Evolutionary conservation across 2,113 vertebrate genomes (phyloP).

Genomic region (Rhizomys pruinosus): DNA sequence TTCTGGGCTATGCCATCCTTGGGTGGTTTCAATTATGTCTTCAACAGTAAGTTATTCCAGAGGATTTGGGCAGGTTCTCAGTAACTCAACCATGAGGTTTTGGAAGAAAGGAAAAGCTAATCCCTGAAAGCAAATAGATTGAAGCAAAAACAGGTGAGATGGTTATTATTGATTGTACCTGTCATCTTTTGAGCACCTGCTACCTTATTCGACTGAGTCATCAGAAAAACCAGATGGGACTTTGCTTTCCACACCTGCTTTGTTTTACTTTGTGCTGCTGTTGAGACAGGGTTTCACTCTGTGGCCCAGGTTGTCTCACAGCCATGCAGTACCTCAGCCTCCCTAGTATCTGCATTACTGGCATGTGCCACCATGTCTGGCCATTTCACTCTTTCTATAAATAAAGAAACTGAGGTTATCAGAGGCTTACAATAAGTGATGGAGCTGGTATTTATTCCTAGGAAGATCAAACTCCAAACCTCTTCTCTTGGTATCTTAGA

Average conservation of each 20-base stretch:
- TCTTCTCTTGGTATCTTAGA: neutral
- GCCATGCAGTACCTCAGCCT: neutral
- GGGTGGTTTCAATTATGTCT: slow-evolving; percentile 4
- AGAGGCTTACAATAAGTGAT: neutral
- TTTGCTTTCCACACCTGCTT: neutral
- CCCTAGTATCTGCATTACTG: neutral
- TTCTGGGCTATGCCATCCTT: neutral
- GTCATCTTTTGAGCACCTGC: neutral
- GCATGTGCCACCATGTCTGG: neutral
- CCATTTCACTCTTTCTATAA: neutral
- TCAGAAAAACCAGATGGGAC: neutral
- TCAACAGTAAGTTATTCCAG: neutral
- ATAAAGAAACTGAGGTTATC: slow-evolving; percentile 4
- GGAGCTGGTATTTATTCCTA: neutral
- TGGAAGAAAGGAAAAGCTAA: slow-evolving; percentile 1
- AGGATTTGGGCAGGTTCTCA: neutral
- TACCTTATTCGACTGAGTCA: neutral
- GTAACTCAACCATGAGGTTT: slow-evolving; percentile 15
- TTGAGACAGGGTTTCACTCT: neutral
- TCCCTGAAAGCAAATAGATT: slow-evolving; percentile 1
- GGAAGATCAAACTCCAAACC: slow-evolving; percentile 1
- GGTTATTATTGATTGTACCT: neutral
- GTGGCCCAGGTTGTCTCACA: neutral
- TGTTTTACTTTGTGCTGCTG: neutral
- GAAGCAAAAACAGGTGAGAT: neutral